These are phyloP conservation scores for Siniperca obscura DNA, from an alignment of 2,797 vertebrate genomes.

Conservation along the genomic window DNA sequence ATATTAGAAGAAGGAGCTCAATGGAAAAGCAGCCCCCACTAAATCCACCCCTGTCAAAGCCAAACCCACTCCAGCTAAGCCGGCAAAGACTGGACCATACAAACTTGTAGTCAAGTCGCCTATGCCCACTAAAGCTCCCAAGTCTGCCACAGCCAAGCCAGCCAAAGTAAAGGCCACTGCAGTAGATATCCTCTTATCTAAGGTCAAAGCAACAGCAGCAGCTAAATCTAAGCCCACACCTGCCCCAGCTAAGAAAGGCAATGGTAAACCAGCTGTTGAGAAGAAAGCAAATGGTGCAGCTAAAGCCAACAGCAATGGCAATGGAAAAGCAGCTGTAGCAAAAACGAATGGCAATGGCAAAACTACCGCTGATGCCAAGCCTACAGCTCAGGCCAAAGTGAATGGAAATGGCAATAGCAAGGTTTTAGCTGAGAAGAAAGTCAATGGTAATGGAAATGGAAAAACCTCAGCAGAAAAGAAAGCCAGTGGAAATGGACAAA, in stretches of 20 bases:
- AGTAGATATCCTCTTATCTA: slow-evolving; percentile 73
- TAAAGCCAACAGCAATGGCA: slow-evolving; percentile 66
- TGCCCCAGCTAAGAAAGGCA: slow-evolving; percentile 70
- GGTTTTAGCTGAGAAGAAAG: slow-evolving; percentile 67
- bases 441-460: slow-evolving; percentile 53
- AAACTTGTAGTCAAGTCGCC: slow-evolving; percentile 76
- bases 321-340: slow-evolving; percentile 48
- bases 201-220: slow-evolving; percentile 79
- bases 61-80: slow-evolving; percentile 70
- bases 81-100: slow-evolving; percentile 59
- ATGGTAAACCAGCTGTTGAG: slow-evolving; percentile 60
- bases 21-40: slow-evolving; percentile 74
- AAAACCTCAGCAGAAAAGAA: slow-evolving; percentile 70
- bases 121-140: slow-evolving; percentile 75
- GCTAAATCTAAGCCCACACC: slow-evolving; percentile 75
- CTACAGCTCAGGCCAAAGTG: slow-evolving; percentile 61
- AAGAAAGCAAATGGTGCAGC: slow-evolving; percentile 69
- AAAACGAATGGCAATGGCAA: slow-evolving; percentile 64
- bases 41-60: slow-evolving; percentile 75
- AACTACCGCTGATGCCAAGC: slow-evolving; percentile 58
- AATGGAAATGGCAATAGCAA: slow-evolving; percentile 72
- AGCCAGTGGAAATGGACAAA: slow-evolving; percentile 69
- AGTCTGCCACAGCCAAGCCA: slow-evolving; percentile 68
- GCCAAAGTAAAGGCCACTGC: slow-evolving; percentile 79
- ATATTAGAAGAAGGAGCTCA: slow-evolving; percentile 80